A percentile compares a stretch with the other conserved stretches of the same genome.
These are phyloP conservation scores for Phenganax marumi DNA, from an alignment of 92 coral and sea anemone species.

Conservation along the genomic window DNA sequence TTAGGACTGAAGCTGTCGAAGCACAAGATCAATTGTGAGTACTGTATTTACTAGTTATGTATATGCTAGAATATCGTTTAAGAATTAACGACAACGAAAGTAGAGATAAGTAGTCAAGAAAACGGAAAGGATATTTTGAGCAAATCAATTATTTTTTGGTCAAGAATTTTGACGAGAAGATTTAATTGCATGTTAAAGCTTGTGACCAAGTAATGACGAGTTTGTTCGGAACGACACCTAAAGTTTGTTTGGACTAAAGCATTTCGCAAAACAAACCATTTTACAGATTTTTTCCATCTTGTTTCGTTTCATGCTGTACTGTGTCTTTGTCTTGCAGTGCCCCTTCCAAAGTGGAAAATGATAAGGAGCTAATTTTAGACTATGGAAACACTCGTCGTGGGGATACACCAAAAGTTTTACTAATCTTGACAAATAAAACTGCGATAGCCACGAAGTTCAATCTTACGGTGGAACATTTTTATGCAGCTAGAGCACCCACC, in stretches of 20 bases:
- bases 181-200: too few species aligned
- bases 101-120: too few species aligned
- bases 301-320: not conserved
- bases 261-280: not conserved
- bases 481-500: conserved; percentile 87
- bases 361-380: conserved; percentile 54
- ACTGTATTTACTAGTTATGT: not conserved
- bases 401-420: conserved; percentile 68
- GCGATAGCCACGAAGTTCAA: conserved; percentile 76
- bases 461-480: conserved; percentile 75
- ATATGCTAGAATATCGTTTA: too few species aligned
- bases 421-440: conserved; percentile 88
- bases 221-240: too few species aligned
- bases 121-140: too few species aligned
- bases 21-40: conserved; percentile 25
- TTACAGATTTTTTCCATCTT: not conserved
- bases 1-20: conserved; percentile 28
- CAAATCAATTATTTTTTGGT: too few species aligned
- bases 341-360: not conserved
- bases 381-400: conserved; percentile 77
- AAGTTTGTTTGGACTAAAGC: not conserved
- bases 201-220: too few species aligned
- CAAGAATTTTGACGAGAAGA: too few species aligned
- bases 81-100: too few species aligned
- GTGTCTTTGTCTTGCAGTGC: not conserved